Percentiles rank a stretch among this genome's conserved stretches.
phyloP scores from a whole-genome alignment of 2,797 vertebrate genomes.

The Synaphobranchus kaupii region DNA sequence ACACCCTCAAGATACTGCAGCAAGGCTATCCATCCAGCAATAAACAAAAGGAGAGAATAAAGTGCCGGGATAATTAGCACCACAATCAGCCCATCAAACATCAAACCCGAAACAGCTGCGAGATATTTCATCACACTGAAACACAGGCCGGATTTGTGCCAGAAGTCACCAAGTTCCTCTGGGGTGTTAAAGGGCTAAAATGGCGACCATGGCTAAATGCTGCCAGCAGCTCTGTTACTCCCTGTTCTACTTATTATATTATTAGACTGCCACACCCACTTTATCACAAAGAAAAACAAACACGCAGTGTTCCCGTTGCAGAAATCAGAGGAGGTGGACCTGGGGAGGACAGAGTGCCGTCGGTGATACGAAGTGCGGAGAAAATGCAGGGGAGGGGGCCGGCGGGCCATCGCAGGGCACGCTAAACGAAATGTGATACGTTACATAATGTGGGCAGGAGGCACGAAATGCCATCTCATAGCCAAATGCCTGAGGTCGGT shows the following conservation, averaged over 20 bases:
- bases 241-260: slow-evolving; percentile 35
- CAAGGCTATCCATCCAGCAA: not conserved
- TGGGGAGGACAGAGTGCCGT: not conserved
- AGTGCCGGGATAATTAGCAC: not conserved
- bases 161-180: slow-evolving; percentile 41
- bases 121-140: slow-evolving; percentile 38
- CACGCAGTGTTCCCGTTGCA: slow-evolving; percentile 46
- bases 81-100: not conserved
- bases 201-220: slow-evolving; percentile 28
- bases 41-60: slow-evolving; percentile 7
- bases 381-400: slow-evolving; percentile 14
- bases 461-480: not conserved
- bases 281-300: slow-evolving; percentile 56
- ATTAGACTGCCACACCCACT: slow-evolving; percentile 50
- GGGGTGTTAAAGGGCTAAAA: slow-evolving; percentile 17
- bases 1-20: slow-evolving; percentile 7
- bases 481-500: slow-evolving; percentile 13
- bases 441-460: slow-evolving; percentile 42
- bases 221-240: slow-evolving; percentile 47
- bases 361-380: slow-evolving; percentile 3
- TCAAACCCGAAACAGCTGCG: slow-evolving; percentile 21
- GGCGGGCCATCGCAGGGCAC: slow-evolving; percentile 35
- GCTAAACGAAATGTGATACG: slow-evolving; percentile 33
- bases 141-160: slow-evolving; percentile 34
- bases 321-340: slow-evolving; percentile 38